These are phyloP conservation scores for Cremastobaeus sp. DNA, from an alignment of 2,888 invertebrate species.

Conservation along the genomic window DNA sequence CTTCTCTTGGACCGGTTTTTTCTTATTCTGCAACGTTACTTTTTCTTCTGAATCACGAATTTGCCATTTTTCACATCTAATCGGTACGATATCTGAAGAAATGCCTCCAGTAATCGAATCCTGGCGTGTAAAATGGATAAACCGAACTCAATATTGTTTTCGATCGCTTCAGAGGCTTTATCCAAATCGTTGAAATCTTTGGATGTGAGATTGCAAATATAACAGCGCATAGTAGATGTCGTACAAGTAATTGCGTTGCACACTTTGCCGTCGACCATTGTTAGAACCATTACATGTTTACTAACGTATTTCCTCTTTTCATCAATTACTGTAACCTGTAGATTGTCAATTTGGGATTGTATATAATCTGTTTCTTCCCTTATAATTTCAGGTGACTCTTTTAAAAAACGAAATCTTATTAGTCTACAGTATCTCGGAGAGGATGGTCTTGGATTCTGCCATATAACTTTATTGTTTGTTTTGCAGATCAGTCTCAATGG, in stretches of 20 bases:
- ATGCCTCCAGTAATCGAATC: constrained; percentile 28
- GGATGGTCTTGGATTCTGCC: constrained; percentile 67
- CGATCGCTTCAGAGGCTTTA: neutral
- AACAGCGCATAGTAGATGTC: neutral
- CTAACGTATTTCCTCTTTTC: neutral
- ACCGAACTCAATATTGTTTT: neutral
- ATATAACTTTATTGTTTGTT: constrained; percentile 59
- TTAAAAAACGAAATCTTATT: constrained; percentile 58
- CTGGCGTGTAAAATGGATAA: constrained; percentile 5
- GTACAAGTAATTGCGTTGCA: constrained; percentile 10
- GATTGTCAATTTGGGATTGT: neutral
- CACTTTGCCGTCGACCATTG: constrained; percentile 4
- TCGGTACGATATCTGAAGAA: constrained; percentile 45
- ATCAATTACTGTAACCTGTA: neutral
- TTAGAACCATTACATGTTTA: neutral
- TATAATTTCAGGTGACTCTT: constrained; percentile 56
- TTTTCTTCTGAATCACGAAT: constrained; percentile 12
- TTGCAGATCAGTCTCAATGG: constrained; percentile 24
- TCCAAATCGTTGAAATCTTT: constrained; percentile 1
- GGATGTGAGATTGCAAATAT: neutral
- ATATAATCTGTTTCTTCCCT: constrained; percentile 41
- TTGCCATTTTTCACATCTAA: constrained; percentile 33
- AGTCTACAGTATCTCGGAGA: constrained; percentile 65
- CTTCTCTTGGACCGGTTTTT: constrained; percentile 59
- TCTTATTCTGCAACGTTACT: constrained; percentile 22